phyloP scores from a whole-genome alignment of 2,113 vertebrate species.

The Periophthalmodon schlosseri region DNA sequence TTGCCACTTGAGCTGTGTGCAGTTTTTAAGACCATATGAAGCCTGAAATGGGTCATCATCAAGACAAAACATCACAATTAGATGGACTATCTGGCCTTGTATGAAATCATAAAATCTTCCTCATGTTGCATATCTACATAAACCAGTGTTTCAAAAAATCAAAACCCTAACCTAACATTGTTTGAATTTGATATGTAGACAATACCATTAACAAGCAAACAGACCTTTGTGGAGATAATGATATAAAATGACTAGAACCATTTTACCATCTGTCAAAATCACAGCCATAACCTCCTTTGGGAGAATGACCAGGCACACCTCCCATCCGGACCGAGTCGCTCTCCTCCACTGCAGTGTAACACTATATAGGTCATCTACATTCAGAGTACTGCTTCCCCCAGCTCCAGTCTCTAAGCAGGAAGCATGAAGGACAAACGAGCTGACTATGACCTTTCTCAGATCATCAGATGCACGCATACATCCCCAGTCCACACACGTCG shows the following conservation, averaged over 20 bases:
- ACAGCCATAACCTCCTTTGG: slow-evolving; percentile 14
- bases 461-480: slow-evolving; percentile 50
- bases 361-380: slow-evolving; percentile 77
- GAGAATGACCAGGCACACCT: slow-evolving; percentile 29
- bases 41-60: neutral
- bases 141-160: neutral
- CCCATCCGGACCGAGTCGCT: slow-evolving; percentile 31
- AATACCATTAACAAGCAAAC: neutral
- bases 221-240: neutral
- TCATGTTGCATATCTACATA: neutral
- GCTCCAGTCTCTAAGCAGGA: slow-evolving; percentile 67
- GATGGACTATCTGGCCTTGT: neutral
- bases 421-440: slow-evolving; percentile 77
- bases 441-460: slow-evolving; percentile 64
- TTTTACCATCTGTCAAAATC: slow-evolving; percentile 44
- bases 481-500: slow-evolving; percentile 32
- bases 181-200: neutral
- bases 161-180: neutral
- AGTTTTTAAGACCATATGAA: neutral
- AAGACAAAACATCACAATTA: neutral
- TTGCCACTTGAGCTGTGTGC: too few relatives aligned
- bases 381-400: slow-evolving; percentile 54
- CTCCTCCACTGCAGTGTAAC: slow-evolving; percentile 68
- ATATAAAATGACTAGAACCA: slow-evolving; percentile 12
- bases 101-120: too few relatives aligned